These are phyloP conservation scores for Tachina grossa DNA, from an alignment of 2,888 invertebrate genomes.

Conservation along the genomic window DNA sequence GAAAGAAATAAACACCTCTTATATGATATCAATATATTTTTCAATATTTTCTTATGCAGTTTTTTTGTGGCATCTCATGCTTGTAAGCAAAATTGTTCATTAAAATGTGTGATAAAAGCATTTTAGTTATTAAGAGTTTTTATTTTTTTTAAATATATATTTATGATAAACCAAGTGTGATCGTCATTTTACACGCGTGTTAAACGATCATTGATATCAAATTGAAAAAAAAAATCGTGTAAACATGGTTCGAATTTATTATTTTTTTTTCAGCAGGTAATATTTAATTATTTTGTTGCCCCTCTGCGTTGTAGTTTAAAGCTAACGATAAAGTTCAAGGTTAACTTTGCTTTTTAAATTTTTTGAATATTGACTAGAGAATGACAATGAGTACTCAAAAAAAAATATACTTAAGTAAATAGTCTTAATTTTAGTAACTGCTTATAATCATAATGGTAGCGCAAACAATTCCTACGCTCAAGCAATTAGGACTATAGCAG, in stretches of 20 bases:
- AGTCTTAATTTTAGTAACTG: no score
- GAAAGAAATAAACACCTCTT: conserved; percentile 22
- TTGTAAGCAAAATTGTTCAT: conserved; percentile 23
- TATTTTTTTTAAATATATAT: neutral
- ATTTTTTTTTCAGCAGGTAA: neutral
- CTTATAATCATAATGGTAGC: no score
- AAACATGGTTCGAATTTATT: neutral
- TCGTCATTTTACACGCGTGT: conserved; percentile 49
- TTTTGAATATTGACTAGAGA: no score
- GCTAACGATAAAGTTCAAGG: neutral
- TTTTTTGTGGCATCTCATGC: conserved; percentile 4
- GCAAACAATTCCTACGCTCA: no score
- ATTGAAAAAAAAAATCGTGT: neutral
- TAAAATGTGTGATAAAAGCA: conserved; percentile 56
- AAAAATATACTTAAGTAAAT: no score
- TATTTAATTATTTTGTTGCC: neutral
- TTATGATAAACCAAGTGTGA: conserved; percentile 29
- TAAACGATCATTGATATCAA: conserved; percentile 62
- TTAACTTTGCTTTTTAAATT: neutral
- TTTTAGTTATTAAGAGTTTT: conserved; percentile 26
- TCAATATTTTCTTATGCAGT: conserved; percentile 7
- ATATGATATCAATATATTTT: conserved; percentile 19
- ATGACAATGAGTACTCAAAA: no score
- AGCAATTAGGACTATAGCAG: no score
- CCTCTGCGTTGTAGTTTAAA: neutral